phyloP scores from a whole-genome alignment of 2,888 invertebrate species.

The Lepetodrilus schrolli region DNA sequence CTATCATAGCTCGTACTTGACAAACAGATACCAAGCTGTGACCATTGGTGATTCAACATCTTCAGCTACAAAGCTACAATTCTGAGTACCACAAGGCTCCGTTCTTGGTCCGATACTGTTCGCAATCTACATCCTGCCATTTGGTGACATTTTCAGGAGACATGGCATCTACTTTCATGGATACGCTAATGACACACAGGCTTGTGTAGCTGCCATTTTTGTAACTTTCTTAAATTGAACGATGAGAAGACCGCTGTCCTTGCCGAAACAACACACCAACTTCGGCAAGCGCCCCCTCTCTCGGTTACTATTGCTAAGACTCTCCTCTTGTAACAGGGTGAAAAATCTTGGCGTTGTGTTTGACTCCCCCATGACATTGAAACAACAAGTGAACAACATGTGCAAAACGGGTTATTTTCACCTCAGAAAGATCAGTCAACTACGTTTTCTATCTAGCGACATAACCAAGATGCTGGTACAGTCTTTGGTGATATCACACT shows the following conservation, averaged over 20 bases:
- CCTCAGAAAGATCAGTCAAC: background rate
- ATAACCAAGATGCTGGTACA: background rate
- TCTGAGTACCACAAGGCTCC: constrained; percentile 15
- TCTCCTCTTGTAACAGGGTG: background rate
- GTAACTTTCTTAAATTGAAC: background rate
- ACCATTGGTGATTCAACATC: background rate
- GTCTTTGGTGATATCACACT: background rate
- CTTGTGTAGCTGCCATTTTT: background rate
- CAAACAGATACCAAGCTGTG: constrained; percentile 1
- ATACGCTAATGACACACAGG: constrained; percentile 15
- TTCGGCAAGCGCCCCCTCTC: too few species aligned
- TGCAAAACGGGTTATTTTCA: background rate
- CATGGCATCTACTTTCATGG: background rate
- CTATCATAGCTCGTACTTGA: background rate
- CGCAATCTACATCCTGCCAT: background rate
- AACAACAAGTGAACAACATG: background rate
- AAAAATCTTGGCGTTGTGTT: constrained; percentile 1
- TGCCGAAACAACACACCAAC: too few species aligned
- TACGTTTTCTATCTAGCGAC: background rate
- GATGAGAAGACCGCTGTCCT: background rate
- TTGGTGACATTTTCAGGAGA: background rate
- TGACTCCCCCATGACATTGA: background rate
- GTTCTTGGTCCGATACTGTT: constrained; percentile 16
- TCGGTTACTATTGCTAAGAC: too few species aligned
- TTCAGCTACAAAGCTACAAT: background rate